A percentile compares a stretch with the other conserved stretches of the same genome.
Conservation (phyloP, 2,113 vertebrate genomes). For the Talpa occidentalis region DNA sequence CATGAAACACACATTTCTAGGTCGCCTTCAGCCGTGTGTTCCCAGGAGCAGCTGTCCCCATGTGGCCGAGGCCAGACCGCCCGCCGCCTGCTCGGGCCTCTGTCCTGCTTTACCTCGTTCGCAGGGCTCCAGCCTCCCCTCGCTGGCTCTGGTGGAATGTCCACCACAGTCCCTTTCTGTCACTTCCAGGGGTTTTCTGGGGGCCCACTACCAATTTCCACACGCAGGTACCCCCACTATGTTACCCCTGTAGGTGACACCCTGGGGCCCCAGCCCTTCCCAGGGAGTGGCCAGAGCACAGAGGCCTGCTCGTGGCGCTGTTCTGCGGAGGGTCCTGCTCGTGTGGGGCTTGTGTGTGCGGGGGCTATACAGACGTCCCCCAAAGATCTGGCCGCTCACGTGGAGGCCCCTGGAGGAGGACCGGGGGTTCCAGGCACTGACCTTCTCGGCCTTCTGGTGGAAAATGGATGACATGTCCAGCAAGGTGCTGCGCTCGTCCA, state of each 20-base stretch:
- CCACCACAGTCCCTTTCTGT: too few relatives aligned
- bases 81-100: too few relatives aligned
- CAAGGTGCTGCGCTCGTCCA: slow-evolving; percentile 97
- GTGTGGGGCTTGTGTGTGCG: too few relatives aligned
- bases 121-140: too few relatives aligned
- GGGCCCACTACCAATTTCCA: neutral
- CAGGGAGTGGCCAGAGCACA: too few relatives aligned
- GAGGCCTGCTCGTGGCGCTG: too few relatives aligned
- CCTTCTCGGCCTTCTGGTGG: slow-evolving; percentile 98
- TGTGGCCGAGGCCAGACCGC: too few relatives aligned
- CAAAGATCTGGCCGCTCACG: accelerated
- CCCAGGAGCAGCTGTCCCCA: too few relatives aligned
- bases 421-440: slow-evolving; percentile 74
- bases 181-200: neutral
- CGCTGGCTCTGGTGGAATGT: too few relatives aligned
- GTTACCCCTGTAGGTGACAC: neutral
- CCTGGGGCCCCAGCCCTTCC: too few relatives aligned
- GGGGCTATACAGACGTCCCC: accelerated
- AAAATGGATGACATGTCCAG: slow-evolving; percentile 98
- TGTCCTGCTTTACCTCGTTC: too few relatives aligned
- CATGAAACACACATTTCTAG: neutral
- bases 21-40: neutral
- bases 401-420: accelerated
- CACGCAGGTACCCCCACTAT: accelerated
- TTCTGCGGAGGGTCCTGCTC: too few relatives aligned